Evolutionary conservation across 2,888 invertebrate species (phyloP).

Genomic region (Melanophora roralis): DNA sequence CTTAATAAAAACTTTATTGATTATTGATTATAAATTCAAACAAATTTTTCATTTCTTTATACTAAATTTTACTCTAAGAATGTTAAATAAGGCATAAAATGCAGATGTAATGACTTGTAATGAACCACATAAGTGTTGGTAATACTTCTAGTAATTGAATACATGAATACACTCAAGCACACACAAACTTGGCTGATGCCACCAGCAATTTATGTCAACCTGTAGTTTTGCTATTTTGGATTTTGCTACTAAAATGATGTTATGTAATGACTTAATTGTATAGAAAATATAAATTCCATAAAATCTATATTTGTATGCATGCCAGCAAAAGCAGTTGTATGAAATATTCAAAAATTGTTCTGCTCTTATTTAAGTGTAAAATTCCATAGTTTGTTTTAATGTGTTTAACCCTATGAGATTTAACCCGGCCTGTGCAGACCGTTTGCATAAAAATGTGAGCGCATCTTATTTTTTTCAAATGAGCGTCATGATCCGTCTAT

Average conservation of each 20-base stretch:
- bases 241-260: background rate
- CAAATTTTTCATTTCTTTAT: too few relatives aligned
- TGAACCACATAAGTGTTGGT: background rate
- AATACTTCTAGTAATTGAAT: background rate
- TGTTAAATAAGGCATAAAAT: background rate
- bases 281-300: background rate
- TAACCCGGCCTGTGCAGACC: too few relatives aligned
- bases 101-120: constrained; percentile 4
- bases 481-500: too few relatives aligned
- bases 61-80: background rate
- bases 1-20: too few relatives aligned
- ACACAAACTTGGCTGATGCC: background rate
- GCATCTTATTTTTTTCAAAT: too few relatives aligned
- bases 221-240: background rate
- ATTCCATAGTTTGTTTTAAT: too few relatives aligned
- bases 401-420: too few relatives aligned
- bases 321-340: background rate
- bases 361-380: too few relatives aligned
- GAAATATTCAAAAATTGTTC: too few relatives aligned
- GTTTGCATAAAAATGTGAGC: too few relatives aligned
- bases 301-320: background rate
- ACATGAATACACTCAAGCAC: background rate
- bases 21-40: too few relatives aligned
- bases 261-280: constrained; percentile 25
- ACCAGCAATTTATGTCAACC: background rate